Percentiles rank a stretch among this genome's conserved stretches.
Conservation (phyloP, 2,888 invertebrate species). For the Dorcus hopei region DNA sequence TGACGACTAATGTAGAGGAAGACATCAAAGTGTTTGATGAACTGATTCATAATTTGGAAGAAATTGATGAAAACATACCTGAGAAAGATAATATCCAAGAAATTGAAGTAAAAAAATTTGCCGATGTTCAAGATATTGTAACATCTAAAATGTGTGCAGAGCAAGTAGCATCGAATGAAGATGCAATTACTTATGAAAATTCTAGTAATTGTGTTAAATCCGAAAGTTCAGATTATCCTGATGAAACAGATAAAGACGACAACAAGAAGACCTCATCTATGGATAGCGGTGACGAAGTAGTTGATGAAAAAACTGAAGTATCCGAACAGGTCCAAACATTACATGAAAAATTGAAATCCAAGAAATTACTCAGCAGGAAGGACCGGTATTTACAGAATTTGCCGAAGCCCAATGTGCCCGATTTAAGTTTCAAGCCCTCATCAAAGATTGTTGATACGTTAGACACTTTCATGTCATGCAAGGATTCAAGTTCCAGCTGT, state of each 20-base stretch:
- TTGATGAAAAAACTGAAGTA: not conserved
- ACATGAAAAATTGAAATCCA: not conserved
- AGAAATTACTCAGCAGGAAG: constrained; percentile 8
- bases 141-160: too few relatives aligned
- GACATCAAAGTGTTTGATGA: too few relatives aligned
- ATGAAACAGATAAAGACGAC: not conserved
- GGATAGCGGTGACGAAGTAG: not conserved
- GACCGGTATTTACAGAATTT: constrained; percentile 8
- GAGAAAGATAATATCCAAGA: too few relatives aligned
- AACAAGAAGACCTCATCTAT: constrained; percentile 4
- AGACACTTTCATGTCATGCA: constrained; percentile 3
- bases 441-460: not conserved
- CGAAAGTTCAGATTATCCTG: not conserved
- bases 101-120: too few relatives aligned
- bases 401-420: constrained; percentile 7
- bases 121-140: too few relatives aligned
- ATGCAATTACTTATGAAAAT: too few relatives aligned
- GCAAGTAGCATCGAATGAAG: not conserved
- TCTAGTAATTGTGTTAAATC: not conserved
- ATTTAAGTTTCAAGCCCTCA: constrained; percentile 11
- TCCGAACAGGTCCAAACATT: not conserved
- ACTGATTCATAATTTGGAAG: too few relatives aligned
- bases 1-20: too few relatives aligned
- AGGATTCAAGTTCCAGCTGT: not conserved
- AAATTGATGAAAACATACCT: too few relatives aligned